Conservation (phyloP, 92 coral and sea anemone genomes). For the Porites lobata region DNA sequence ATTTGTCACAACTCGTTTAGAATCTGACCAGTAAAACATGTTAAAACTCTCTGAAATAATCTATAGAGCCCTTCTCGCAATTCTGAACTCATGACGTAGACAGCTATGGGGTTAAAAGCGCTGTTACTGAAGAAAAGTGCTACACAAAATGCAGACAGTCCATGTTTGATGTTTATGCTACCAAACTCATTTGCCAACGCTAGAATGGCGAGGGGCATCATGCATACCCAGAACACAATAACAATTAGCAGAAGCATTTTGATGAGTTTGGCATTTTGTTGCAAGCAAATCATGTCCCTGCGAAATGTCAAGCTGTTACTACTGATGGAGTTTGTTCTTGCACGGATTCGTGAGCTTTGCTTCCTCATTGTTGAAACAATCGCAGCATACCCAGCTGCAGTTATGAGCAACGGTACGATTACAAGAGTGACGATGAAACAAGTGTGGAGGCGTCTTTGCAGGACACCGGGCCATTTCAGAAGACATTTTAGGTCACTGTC, state of each 20-base stretch:
- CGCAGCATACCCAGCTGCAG: constrained; percentile 73
- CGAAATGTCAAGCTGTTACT: constrained; percentile 35
- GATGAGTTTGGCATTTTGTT: constrained; percentile 80
- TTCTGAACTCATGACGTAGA: constrained; percentile 95
- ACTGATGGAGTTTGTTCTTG: constrained; percentile 58
- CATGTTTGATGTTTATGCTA: constrained; percentile 46
- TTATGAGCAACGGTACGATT: constrained; percentile 77
- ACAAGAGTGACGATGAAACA: constrained; percentile 78
- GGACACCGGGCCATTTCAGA: constrained; percentile 70
- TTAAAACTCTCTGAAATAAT: constrained; percentile 23
- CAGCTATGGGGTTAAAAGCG: constrained; percentile 95
- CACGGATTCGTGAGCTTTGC: constrained; percentile 73
- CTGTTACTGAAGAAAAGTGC: constrained; percentile 94
- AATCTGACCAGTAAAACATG: not conserved
- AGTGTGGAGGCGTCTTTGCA: constrained; percentile 77
- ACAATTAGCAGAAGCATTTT: constrained; percentile 93
- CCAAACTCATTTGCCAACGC: constrained; percentile 87
- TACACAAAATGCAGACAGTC: constrained; percentile 68
- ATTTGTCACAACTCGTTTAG: not conserved
- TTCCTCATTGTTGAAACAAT: constrained; percentile 68
- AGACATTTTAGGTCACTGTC: constrained; percentile 60
- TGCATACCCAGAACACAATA: constrained; percentile 90
- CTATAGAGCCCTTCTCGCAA: constrained; percentile 70
- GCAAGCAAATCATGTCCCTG: constrained; percentile 72
- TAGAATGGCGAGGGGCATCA: constrained; percentile 86